Evolutionary conservation across 2,888 invertebrate species (phyloP).

Genomic region (Teleiodes luculella): DNA sequence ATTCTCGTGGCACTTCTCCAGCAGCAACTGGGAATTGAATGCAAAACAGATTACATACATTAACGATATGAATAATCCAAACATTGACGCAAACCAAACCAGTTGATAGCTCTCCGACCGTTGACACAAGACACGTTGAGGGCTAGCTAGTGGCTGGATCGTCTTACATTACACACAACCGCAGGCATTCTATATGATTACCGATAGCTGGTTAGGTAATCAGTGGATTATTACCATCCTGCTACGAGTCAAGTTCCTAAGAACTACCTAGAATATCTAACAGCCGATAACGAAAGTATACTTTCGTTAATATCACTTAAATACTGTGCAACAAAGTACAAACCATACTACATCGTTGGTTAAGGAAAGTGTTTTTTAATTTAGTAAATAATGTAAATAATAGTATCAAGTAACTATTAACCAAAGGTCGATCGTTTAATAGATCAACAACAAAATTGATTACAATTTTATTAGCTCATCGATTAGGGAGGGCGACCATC

Average conservation of each 20-base stretch:
- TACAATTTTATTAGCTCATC: not conserved
- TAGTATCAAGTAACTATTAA: not conserved
- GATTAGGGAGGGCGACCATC: not conserved
- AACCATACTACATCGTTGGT: too few relatives aligned
- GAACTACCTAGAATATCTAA: not conserved
- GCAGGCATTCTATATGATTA: slow-evolving; percentile 11
- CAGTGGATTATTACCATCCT: slow-evolving; percentile 10
- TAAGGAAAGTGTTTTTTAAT: too few relatives aligned
- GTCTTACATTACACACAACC: slow-evolving; percentile 18
- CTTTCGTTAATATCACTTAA: not conserved
- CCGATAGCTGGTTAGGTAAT: slow-evolving; percentile 17
- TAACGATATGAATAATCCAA: slow-evolving; percentile 9
- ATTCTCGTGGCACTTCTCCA: not conserved
- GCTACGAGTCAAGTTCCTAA: not conserved
- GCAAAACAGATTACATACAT: slow-evolving; percentile 6
- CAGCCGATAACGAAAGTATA: not conserved
- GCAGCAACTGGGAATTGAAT: not conserved
- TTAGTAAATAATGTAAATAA: too few relatives aligned
- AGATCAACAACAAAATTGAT: not conserved
- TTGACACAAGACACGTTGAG: slow-evolving; percentile 12
- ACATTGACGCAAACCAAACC: slow-evolving; percentile 3
- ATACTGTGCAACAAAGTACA: too few relatives aligned
- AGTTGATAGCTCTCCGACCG: slow-evolving; percentile 12
- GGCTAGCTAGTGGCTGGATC: slow-evolving; percentile 14
- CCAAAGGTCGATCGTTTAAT: not conserved